These are phyloP conservation scores for Pseudopodoces humilis DNA, from an alignment of 2,113 vertebrate species.

Conservation along the genomic window DNA sequence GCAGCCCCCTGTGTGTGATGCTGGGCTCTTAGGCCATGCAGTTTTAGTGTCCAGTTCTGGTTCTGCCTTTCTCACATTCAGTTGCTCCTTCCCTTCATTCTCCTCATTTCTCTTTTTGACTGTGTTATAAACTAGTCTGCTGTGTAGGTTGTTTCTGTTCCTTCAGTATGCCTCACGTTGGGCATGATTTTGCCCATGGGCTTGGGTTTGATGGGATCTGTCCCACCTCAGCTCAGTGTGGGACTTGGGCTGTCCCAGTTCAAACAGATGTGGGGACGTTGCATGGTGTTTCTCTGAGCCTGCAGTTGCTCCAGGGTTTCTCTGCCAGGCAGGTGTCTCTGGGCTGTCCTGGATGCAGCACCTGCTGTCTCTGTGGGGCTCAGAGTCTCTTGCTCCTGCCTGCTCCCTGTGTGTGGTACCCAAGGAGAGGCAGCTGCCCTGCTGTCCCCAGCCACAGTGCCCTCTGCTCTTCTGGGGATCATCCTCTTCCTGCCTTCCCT, in stretches of 20 bases:
- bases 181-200: neutral
- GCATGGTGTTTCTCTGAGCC: neutral
- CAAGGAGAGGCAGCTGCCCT: neutral
- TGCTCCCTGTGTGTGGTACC: accelerated
- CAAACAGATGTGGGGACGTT: accelerated
- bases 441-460: neutral
- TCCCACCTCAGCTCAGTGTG: neutral
- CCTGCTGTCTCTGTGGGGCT: accelerated
- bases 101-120: neutral
- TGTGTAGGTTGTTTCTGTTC: neutral
- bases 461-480: neutral
- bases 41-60: neutral
- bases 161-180: neutral
- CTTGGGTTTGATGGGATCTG: neutral
- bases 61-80: neutral
- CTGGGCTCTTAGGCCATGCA: neutral
- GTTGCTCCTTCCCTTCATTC: neutral
- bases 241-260: accelerated
- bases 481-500: neutral
- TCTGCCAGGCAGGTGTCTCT: neutral
- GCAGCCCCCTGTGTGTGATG: conserved; percentile 29
- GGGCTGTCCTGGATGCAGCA: neutral
- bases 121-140: neutral
- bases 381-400: neutral
- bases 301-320: neutral